Base-by-base conservation (phyloP, 2,888 invertebrate species). In the Meteorus colon region DNA sequence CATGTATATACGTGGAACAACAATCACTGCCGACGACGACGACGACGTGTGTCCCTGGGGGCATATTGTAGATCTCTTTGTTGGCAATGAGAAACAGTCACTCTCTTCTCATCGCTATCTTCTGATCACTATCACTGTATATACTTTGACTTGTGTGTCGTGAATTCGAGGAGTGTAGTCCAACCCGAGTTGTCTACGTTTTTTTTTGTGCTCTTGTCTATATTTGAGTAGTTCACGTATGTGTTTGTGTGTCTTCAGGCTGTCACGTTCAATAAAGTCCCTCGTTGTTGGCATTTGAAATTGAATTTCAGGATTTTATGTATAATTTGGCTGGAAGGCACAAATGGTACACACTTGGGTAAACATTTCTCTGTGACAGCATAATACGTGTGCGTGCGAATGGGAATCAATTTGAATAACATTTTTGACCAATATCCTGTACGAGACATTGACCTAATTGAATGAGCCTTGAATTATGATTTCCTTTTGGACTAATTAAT, bases 41-140 rank as follows among this genome's bases (percentile, higher is more conserved):
- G 62, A 24, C 45, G 29, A 71, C 62, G 62, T 31, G 71, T 62
- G n/a, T 63, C 48, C 31, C 63, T 65, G 62, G 24, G 63, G 37
- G 48, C 62, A 55, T 51, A 69, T 69, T 72, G 41, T 24, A 55
- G 24, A 55, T 66, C 34, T 72, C 55, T 55, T 66, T 66, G 37
- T 65, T 73, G 66, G 8, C 5, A 27, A 65, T 19, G 55, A 55
- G 55, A 19, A 19, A 19, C 19, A 55, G n/a, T 8, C 19, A 10
- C n/a, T 55, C 24, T 55, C 6, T 19, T 55, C 19, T 55, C 48
- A 55, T 55, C 10, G 55, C 55, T 19, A 55, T 19, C n/a, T 16
- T 8, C 27, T 37, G 31, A 41, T 71, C 29, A 19, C 27, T 37
- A 31, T 71, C 41, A 60, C 55, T 19, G 55, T 19, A 55, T 55